Evolutionary conservation across 1,140 invertebrate genomes (phyloP).

Genomic region (Aphelinus certus): DNA sequence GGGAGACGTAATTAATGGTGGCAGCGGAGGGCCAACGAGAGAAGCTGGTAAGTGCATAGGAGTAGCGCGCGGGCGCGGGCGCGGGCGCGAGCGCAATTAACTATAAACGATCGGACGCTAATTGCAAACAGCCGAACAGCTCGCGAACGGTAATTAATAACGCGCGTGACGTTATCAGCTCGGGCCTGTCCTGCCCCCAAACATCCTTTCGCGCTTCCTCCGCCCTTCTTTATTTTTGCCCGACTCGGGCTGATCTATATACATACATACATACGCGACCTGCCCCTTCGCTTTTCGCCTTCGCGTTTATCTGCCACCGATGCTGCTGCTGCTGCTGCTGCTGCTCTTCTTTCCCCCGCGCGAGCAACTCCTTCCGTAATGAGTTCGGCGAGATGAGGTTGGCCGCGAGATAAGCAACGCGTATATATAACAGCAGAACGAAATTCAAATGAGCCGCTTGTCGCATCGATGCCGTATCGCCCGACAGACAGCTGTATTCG

Average conservation of each 20-base stretch:
- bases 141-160: slow-evolving; percentile 57
- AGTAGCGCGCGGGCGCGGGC: slow-evolving; percentile 42
- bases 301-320: slow-evolving; percentile 14
- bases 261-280: background rate
- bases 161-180: slow-evolving; percentile 54
- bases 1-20: slow-evolving; percentile 55
- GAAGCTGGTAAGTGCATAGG: slow-evolving; percentile 45
- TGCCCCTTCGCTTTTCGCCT: slow-evolving; percentile 19
- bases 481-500: too few species aligned
- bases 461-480: background rate
- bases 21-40: slow-evolving; percentile 32
- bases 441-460: slow-evolving; percentile 37
- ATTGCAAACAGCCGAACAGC: slow-evolving; percentile 58
- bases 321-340: background rate
- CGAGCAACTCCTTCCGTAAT: slow-evolving; percentile 38
- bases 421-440: background rate
- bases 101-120: slow-evolving; percentile 58
- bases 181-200: slow-evolving; percentile 36
- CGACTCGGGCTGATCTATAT: background rate
- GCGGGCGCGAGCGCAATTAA: slow-evolving; percentile 50
- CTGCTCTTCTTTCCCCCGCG: slow-evolving; percentile 6
- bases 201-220: slow-evolving; percentile 38
- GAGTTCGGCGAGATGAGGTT: slow-evolving; percentile 40
- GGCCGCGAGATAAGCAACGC: background rate
- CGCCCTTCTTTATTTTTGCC: background rate